These are phyloP conservation scores for Leptoteleia sp. DNA, from an alignment of 1,140 invertebrate genomes.

Conservation along the genomic window DNA sequence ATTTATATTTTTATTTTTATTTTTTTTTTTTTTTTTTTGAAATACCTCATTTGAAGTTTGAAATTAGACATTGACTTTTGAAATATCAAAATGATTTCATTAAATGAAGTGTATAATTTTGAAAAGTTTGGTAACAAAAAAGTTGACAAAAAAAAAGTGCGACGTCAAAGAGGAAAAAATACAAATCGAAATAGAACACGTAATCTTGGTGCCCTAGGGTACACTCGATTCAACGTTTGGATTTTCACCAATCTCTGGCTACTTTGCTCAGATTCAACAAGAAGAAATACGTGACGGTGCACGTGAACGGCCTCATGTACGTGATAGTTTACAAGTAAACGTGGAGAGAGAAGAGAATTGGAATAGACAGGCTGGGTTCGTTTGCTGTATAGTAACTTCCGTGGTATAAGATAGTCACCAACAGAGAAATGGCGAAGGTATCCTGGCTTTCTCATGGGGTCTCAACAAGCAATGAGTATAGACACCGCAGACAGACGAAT, in stretches of 20 bases:
- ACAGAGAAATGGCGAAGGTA: constrained; percentile 29
- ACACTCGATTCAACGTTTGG: constrained; percentile 32
- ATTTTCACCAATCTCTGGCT: constrained; percentile 36
- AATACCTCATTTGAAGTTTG: too few species aligned
- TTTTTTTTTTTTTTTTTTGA: too few species aligned
- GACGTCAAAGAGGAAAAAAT: constrained; percentile 14
- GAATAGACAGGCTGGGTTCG: constrained; percentile 32
- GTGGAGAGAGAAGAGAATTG: constrained; percentile 31
- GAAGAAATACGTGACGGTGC: constrained; percentile 38
- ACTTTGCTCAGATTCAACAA: constrained; percentile 32
- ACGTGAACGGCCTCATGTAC: constrained; percentile 29
- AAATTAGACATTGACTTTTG: too few species aligned
- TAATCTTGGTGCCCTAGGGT: constrained; percentile 30
- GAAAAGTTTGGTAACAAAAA: constrained; percentile 14
- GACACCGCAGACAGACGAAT: constrained; percentile 26
- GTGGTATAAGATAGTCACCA: constrained; percentile 31
- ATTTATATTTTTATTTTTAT: too few species aligned
- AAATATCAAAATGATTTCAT: constrained; percentile 7
- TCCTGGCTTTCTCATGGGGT: constrained; percentile 31
- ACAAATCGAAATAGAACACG: constrained; percentile 27
- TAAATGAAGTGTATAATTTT: constrained; percentile 23
- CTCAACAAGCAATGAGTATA: constrained; percentile 29
- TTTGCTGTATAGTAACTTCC: constrained; percentile 22
- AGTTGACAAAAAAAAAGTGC: constrained; percentile 13
- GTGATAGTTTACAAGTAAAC: constrained; percentile 43